Conservation (phyloP, 2,888 invertebrate genomes). For the Leptinotarsa rubiginosa region DNA sequence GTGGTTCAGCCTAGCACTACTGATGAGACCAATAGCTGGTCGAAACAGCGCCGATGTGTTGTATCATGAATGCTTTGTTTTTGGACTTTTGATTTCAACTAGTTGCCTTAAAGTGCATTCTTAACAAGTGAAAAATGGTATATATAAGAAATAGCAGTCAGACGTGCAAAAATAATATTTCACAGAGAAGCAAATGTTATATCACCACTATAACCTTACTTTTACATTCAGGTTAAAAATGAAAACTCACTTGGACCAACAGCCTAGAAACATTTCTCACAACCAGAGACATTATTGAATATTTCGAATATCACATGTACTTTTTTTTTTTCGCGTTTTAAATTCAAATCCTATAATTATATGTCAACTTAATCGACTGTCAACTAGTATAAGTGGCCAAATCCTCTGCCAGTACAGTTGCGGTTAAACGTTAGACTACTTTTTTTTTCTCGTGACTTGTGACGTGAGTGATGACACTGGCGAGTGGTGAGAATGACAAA, state of each 20-base stretch:
- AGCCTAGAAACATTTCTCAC: constrained; percentile 42
- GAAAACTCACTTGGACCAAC: constrained; percentile 40
- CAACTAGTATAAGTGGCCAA: not conserved
- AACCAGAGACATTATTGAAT: constrained; percentile 41
- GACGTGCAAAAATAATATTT: not conserved
- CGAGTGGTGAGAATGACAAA: no score
- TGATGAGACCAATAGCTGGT: no score
- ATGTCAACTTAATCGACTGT: not conserved
- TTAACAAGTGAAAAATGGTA: no score
- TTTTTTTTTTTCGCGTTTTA: not conserved
- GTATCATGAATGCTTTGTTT: no score
- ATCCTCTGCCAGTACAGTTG: no score
- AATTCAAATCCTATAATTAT: not conserved
- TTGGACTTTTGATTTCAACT: no score
- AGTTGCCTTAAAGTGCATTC: no score
- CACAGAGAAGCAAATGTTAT: constrained; percentile 30
- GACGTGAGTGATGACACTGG: no score
- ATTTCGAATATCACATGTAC: constrained; percentile 4
- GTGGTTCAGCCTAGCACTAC: no score
- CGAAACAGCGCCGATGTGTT: no score
- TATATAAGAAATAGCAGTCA: not conserved
- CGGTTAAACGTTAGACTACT: no score
- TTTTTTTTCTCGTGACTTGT: no score
- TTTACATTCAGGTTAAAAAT: constrained; percentile 2
- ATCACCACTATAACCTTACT: constrained; percentile 34